A percentile compares a stretch with the other conserved stretches of the same genome.
These are phyloP conservation scores for Henicopernis longicauda DNA, from an alignment of 2,113 vertebrate species.

Conservation along the genomic window DNA sequence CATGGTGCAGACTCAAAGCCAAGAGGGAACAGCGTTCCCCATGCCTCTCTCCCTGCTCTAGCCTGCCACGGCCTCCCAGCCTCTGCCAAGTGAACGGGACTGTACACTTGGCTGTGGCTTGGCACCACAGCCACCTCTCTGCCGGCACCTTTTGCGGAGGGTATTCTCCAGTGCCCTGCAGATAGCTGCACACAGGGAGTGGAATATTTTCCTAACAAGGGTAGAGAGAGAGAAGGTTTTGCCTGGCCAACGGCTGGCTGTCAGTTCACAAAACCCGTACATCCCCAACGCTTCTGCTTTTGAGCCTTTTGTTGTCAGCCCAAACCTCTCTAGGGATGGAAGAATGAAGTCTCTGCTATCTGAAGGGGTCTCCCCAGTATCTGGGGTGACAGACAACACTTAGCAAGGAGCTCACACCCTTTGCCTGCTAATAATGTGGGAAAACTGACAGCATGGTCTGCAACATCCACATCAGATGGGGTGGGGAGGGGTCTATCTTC, in stretches of 20 bases:
- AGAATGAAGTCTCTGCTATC: conserved; percentile 21
- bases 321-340: not conserved
- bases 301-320: not conserved
- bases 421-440: not conserved
- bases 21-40: not conserved
- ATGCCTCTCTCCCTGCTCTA: not conserved
- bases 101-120: not conserved
- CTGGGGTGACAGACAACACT: not conserved
- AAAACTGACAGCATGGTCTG: not conserved
- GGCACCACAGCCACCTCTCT: not conserved
- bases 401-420: not conserved
- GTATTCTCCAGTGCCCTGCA: not conserved
- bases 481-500: not conserved
- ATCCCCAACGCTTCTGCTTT: not conserved
- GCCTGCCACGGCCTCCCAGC: not conserved
- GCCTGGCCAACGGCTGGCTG: not conserved
- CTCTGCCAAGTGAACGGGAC: not conserved
- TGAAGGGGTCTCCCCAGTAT: conserved; percentile 12
- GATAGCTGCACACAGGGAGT: not conserved
- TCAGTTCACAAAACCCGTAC: not conserved
- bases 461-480: not conserved
- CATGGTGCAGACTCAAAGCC: not conserved
- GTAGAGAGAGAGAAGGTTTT: not conserved
- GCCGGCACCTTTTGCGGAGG: not conserved
- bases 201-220: not conserved